Conservation (phyloP, 2,888 invertebrate genomes). For the Agapostemon virescens region DNA sequence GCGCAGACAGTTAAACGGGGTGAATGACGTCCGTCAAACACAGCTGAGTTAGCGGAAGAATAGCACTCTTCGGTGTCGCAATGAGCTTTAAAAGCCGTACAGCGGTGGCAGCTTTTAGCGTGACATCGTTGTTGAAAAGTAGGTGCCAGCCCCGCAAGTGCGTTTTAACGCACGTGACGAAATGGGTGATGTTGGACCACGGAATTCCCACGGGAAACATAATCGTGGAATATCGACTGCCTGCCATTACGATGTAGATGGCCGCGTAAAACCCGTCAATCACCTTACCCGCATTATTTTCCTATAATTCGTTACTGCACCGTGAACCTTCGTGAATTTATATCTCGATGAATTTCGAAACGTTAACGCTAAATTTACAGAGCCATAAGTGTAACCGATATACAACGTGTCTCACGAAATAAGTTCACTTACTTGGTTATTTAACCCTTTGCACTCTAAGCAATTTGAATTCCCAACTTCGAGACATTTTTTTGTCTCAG, state of each 20-base stretch:
- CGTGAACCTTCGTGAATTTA: neutral
- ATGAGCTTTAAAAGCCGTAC: slow-evolving; percentile 67
- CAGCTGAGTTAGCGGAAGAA: slow-evolving; percentile 47
- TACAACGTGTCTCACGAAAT: no score
- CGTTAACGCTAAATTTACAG: no score
- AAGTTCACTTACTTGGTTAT: no score
- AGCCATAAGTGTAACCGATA: no score
- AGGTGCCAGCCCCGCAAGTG: slow-evolving; percentile 56
- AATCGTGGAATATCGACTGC: slow-evolving; percentile 19
- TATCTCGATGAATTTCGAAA: neutral
- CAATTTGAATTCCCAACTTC: no score
- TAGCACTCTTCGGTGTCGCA: slow-evolving; percentile 53
- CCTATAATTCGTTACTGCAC: neutral
- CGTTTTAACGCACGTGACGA: slow-evolving; percentile 61
- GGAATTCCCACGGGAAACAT: slow-evolving; percentile 51
- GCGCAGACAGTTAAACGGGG: neutral
- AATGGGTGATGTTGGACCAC: slow-evolving; percentile 56
- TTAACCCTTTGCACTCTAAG: no score
- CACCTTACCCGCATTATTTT: neutral
- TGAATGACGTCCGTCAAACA: slow-evolving; percentile 27
- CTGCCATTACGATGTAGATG: neutral
- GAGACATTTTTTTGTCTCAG: no score
- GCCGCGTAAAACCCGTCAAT: neutral
- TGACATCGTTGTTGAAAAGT: slow-evolving; percentile 66
- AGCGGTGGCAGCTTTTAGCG: slow-evolving; percentile 67